phyloP scores from a whole-genome alignment of 64 coral and sea anemone genomes.

The Catalaphyllia jardinei region DNA sequence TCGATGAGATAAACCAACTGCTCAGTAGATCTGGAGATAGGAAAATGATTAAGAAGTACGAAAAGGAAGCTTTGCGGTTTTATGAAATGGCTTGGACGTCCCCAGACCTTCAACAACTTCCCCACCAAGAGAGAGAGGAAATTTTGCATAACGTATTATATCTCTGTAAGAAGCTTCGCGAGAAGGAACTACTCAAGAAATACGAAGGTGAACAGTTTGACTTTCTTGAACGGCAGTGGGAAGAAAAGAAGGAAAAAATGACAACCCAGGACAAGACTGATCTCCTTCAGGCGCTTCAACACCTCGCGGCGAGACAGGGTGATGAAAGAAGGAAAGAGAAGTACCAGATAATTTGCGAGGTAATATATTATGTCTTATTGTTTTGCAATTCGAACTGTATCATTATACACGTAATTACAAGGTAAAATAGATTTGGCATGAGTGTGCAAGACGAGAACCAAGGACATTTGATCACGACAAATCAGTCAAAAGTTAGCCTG shows the following conservation, averaged over 20 bases:
- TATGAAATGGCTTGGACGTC: conserved; percentile 5
- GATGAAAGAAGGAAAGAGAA: background rate
- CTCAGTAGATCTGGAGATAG: background rate
- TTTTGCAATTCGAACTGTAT: background rate
- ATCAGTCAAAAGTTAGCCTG: too few relatives aligned
- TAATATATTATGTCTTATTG: background rate
- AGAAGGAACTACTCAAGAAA: background rate
- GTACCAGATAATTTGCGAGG: background rate
- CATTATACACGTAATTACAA: too few relatives aligned
- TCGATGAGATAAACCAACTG: background rate
- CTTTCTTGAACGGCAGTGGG: background rate
- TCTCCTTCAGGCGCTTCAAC: background rate
- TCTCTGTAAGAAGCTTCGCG: background rate
- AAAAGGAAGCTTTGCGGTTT: background rate
- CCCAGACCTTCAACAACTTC: background rate
- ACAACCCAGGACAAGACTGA: background rate
- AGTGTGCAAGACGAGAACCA: background rate
- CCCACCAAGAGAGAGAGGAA: background rate
- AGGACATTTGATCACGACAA: too few relatives aligned
- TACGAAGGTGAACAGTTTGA: background rate
- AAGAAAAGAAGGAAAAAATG: background rate
- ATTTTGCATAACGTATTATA: background rate
- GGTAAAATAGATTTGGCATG: background rate
- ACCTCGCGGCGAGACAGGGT: background rate
- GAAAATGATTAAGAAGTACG: background rate